Evolutionary conservation across 2,113 vertebrate genomes (phyloP), one percentile per base, ranked within the genome.

Genomic region (Ceyx melanurus): DNA sequence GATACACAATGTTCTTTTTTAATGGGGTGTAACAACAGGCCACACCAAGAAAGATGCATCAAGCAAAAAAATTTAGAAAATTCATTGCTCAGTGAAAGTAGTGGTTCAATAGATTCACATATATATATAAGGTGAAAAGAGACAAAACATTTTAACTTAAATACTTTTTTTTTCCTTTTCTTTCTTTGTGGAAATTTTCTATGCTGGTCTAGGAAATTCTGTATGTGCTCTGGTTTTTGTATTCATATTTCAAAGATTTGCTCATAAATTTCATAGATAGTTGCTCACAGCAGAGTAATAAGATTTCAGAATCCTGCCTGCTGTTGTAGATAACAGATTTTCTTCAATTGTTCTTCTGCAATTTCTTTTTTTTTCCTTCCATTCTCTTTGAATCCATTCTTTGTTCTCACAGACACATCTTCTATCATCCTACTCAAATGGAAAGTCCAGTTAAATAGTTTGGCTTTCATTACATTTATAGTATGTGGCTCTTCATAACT

Each of bases 1-100:
- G 79, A 76, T 92, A 81, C 35, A 53, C 29, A 87, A 82, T 88
- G 48, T 70, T 67, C 70, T 83, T 87, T 75, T 78, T 70, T 73
- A 96, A 95, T 89, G 85, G 43, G 25, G 43, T 93, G 37, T 77
- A 92, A 92, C 45, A 74, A 62, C 53, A 82, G 80, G 71, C 93
- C 68, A 93, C 81, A 57, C 68, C 42, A 78, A 71, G 50, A 86
- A 95, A 74, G 64, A 92, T 51, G 31, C 46, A 65, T 87, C 56
- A 82, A 79, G 58, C 31, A 20, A 76, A 86, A 37, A 29, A 88
- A 74, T 83, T 86, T 77, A 25, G 28, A 57, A 91, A 88, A 73
- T 28, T 71, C 82, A 72, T 43, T 23, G 54, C 92, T 92, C 54
- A 22, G 17, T 74, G 46, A 71, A 78, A 67, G 3, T 11, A 35